Base-by-base conservation (phyloP, 2,797 vertebrate species). In the Neosalanx taihuensis region DNA sequence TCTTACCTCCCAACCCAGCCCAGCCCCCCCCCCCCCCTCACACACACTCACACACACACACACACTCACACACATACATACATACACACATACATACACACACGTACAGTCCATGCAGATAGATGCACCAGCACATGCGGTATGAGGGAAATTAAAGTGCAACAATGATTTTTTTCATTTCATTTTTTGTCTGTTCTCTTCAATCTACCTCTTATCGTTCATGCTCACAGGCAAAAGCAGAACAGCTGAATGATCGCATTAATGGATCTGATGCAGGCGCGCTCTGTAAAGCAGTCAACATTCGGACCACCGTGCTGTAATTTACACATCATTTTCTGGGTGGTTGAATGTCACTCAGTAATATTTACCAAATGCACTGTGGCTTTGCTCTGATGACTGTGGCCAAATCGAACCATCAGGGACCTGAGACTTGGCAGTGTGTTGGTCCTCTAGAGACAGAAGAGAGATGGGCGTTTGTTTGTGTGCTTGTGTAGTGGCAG, bases 291-390 rank as follows among this genome's bases (percentile, higher is more conserved):
- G 51, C 51, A 56, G 51, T n/a, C 51, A n/a, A 56, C 18, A 46
- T n/a, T 35, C 7, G 6, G 61, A 64, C 61, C 61, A 63, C 29
- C 7, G n/a, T 33, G 31, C 41, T 56, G 51, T 56, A 17, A 35
- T 17, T 64, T 17, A 64, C 12, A 35, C 30, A 64, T 29, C 61
- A 15, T 64, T 13, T 64, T 64, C 61, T 35, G 61, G 61, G 31
- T 35, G 18, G 30, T 17, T 64, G 61, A 30, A 35, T 61, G 31
- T 67, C 23, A 60, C 9, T 46, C 56, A 59, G 64, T 26, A 18
- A 37, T 62, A 67, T 67, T 61, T 61, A 62, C 41, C 35, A 62
- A 17, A 58, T 57, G 49, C 53, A 9, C 17, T 64, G 35, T 20
- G 70, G 46, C 29, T 29, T 30, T 41, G 41, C 41, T 35, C 30